A percentile compares a stretch with the other conserved stretches of the same genome.
phyloP scores from a whole-genome alignment of 2,888 invertebrate species.

The Hydroisotoma schaefferi region DNA sequence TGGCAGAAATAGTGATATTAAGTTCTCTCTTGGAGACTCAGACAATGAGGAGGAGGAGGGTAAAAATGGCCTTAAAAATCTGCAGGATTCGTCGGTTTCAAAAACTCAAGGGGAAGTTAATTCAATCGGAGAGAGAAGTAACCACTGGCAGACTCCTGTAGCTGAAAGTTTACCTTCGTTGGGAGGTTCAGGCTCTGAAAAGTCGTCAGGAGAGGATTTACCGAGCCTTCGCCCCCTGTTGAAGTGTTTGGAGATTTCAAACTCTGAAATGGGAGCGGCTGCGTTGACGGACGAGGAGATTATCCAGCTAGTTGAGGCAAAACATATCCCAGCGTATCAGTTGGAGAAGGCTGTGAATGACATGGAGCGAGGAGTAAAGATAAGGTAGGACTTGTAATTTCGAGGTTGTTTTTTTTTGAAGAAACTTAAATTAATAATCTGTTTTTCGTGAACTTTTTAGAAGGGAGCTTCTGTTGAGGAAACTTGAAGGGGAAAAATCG shows the following conservation, averaged over 20 bases:
- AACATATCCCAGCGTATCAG: conserved; percentile 78
- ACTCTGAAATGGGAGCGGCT: conserved; percentile 63
- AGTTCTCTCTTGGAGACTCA: conserved; percentile 17
- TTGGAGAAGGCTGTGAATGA: conserved; percentile 79
- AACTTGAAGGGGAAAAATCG: neutral
- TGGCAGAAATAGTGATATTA: too few relatives aligned
- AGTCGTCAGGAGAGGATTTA: too few relatives aligned
- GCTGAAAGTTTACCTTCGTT: neutral
- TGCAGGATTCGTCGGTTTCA: neutral
- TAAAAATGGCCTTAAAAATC: neutral
- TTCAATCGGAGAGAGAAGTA: neutral
- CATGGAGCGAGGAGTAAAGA: conserved; percentile 77
- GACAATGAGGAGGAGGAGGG: conserved; percentile 9
- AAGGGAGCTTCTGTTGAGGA: conserved; percentile 20
- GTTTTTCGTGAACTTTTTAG: too few relatives aligned
- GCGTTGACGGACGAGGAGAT: conserved; percentile 80
- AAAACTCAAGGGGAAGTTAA: neutral
- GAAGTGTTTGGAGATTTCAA: conserved; percentile 71
- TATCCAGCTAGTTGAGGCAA: conserved; percentile 71
- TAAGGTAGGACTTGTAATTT: conserved; percentile 57
- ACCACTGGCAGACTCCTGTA: neutral
- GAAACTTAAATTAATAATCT: neutral
- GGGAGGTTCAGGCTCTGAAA: conserved; percentile 14
- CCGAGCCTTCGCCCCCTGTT: conserved; percentile 54
- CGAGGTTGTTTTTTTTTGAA: neutral